phyloP scores from a whole-genome alignment of 2,113 vertebrate species.

The Pionites leucogaster region DNA sequence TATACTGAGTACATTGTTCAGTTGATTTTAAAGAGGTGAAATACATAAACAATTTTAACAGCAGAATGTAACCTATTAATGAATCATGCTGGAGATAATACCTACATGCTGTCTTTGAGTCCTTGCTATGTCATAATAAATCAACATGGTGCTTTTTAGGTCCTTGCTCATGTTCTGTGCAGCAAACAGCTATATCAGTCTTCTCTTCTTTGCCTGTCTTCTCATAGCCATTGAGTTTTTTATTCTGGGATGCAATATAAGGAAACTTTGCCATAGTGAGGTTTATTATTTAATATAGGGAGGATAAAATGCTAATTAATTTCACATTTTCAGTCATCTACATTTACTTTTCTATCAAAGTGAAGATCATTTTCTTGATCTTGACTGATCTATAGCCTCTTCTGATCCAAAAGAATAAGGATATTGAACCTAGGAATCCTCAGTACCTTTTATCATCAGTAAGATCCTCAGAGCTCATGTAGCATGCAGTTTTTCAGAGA shows the following conservation, averaged over 20 bases:
- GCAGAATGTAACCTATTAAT: constrained; percentile 34
- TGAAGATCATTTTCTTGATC: neutral
- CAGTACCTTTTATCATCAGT: neutral
- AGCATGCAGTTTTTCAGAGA: neutral
- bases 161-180: neutral
- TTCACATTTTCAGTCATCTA: neutral
- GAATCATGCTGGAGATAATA: constrained; percentile 11
- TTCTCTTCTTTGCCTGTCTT: constrained; percentile 13
- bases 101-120: neutral
- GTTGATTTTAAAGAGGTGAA: constrained; percentile 33
- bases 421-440: neutral
- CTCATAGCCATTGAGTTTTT: neutral
- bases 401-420: neutral
- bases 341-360: neutral
- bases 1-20: neutral
- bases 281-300: neutral
- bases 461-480: neutral
- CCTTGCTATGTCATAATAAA: neutral
- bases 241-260: neutral
- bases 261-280: neutral
- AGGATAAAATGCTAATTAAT: neutral
- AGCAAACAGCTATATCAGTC: neutral
- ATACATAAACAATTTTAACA: constrained; percentile 18
- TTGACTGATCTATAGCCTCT: neutral
- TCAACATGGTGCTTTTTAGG: neutral